These are phyloP conservation scores for Drosophila kepulauana DNA, from an alignment of 1,140 invertebrate genomes.

Conservation along the genomic window DNA sequence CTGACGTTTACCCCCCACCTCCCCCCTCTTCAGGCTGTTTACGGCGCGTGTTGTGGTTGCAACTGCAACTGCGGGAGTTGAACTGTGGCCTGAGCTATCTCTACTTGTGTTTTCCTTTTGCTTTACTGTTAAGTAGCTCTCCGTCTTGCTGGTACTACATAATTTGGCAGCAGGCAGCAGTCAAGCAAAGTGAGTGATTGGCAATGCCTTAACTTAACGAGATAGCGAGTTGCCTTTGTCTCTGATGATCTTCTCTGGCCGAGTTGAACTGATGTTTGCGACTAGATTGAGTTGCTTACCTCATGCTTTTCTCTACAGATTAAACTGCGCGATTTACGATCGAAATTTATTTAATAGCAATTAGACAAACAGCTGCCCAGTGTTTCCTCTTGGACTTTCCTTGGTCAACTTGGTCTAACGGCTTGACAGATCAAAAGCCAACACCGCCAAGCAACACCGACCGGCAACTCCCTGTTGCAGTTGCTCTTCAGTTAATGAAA, in stretches of 20 bases:
- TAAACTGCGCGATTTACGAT: slow-evolving; percentile 2
- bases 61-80: slow-evolving; percentile 39
- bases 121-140: slow-evolving; percentile 33
- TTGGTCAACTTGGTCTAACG: slow-evolving; percentile 32
- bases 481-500: slow-evolving; percentile 46
- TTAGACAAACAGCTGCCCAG: slow-evolving; percentile 14
- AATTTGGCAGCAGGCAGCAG: slow-evolving; percentile 59
- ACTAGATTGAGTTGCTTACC: slow-evolving; percentile 37
- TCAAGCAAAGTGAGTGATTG: slow-evolving; percentile 42
- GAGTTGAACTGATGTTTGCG: slow-evolving; percentile 19
- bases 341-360: slow-evolving; percentile 20
- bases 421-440: slow-evolving; percentile 44
- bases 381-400: not conserved
- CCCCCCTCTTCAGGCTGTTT: slow-evolving; percentile 32
- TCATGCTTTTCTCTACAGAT: not conserved
- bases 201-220: slow-evolving; percentile 44
- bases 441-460: not conserved
- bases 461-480: not conserved
- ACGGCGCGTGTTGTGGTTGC: slow-evolving; percentile 62
- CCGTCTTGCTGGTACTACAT: slow-evolving; percentile 52
- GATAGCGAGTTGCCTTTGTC: slow-evolving; percentile 14
- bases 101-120: slow-evolving; percentile 22
- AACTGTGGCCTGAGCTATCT: slow-evolving; percentile 50
- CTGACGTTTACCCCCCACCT: slow-evolving; percentile 50
- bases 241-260: slow-evolving; percentile 20